These are phyloP conservation scores for Labeo calbasu DNA, from an alignment of 2,797 vertebrate genomes.

Conservation along the genomic window DNA sequence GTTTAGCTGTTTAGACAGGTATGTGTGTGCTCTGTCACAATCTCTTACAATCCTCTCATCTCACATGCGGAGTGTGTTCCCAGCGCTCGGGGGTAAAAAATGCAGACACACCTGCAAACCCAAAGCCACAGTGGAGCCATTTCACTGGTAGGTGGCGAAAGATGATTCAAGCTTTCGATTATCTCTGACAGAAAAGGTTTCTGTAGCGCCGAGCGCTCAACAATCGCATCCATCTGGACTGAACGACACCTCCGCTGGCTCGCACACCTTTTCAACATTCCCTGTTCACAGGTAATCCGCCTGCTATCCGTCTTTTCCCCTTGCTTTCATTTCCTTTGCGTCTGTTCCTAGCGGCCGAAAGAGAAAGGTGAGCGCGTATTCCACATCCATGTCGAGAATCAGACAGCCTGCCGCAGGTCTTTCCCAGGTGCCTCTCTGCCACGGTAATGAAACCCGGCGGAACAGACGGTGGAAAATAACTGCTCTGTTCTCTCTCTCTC, in stretches of 20 bases:
- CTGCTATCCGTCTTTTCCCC: slow-evolving; percentile 39
- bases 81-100: background rate
- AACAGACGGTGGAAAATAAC: slow-evolving; percentile 69
- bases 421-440: slow-evolving; percentile 65
- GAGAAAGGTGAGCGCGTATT: slow-evolving; percentile 20
- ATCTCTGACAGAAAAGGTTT: slow-evolving; percentile 19
- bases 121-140: slow-evolving; percentile 28
- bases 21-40: slow-evolving; percentile 36
- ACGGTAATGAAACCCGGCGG: slow-evolving; percentile 71
- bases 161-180: slow-evolving; percentile 12
- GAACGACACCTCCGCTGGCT: slow-evolving; percentile 27
- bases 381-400: slow-evolving; percentile 40
- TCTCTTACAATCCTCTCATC: slow-evolving; percentile 41
- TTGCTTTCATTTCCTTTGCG: slow-evolving; percentile 25
- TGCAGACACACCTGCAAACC: slow-evolving; percentile 42
- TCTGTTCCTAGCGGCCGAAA: slow-evolving; percentile 24
- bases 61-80: slow-evolving; percentile 14
- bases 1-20: slow-evolving; percentile 53
- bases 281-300: slow-evolving; percentile 34
- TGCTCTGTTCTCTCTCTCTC: slow-evolving; percentile 59
- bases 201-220: background rate
- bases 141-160: slow-evolving; percentile 1
- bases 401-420: slow-evolving; percentile 58
- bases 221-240: slow-evolving; percentile 44
- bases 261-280: slow-evolving; percentile 34